A percentile compares a stretch with the other conserved stretches of the same genome.
phyloP scores from a whole-genome alignment of 2,113 vertebrate genomes.

The Albula glossodonta region DNA sequence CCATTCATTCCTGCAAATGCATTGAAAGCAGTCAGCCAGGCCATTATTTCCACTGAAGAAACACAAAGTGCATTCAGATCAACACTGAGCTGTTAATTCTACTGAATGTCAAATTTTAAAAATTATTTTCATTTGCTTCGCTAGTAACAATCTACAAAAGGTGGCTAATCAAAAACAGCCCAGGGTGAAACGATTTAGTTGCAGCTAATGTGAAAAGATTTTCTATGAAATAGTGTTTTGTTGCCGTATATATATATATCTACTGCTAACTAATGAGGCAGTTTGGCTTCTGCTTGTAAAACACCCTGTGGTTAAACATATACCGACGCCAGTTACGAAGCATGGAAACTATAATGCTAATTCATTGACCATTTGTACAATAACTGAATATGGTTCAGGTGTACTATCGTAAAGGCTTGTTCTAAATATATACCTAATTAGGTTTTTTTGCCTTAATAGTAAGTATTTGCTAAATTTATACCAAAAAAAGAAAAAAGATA shows the following conservation, averaged over 20 bases:
- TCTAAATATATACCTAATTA: conserved; percentile 12
- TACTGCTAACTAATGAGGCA: conserved; percentile 35
- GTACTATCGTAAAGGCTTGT: conserved; percentile 7
- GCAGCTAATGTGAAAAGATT: conserved; percentile 27
- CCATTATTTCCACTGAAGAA: neutral
- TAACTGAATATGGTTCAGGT: conserved; percentile 35
- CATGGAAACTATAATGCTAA: conserved; percentile 33
- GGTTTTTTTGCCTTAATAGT: conserved; percentile 4
- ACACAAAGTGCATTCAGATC: neutral
- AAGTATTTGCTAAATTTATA: neutral
- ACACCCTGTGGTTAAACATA: conserved; percentile 41
- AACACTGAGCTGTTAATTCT: neutral
- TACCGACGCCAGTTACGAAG: conserved; percentile 32
- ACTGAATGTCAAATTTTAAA: neutral
- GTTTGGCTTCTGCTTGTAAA: conserved; percentile 43
- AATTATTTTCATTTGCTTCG: conserved; percentile 6
- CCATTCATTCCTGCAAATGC: neutral
- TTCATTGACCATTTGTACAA: conserved; percentile 30
- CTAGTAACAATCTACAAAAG: conserved; percentile 22
- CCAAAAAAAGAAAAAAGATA: neutral
- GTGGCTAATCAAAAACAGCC: conserved; percentile 29
- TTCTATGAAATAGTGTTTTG: conserved; percentile 29
- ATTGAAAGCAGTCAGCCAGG: neutral
- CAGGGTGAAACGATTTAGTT: conserved; percentile 30
- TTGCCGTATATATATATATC: conserved; percentile 29